Conservation (phyloP, 2,888 invertebrate species). For the Spilarctia lutea region DNA sequence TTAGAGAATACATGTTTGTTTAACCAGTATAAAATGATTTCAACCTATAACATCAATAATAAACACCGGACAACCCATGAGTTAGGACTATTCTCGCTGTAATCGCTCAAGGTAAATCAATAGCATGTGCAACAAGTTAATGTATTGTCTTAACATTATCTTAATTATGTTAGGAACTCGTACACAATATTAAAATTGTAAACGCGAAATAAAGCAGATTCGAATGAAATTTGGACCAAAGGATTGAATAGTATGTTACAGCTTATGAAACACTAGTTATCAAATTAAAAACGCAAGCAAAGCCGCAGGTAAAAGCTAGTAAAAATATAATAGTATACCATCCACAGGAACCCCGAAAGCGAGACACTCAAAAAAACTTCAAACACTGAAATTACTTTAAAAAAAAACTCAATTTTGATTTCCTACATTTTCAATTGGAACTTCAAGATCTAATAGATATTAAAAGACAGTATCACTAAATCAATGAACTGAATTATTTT, state of each 20-base stretch:
- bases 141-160: background rate
- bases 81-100: background rate
- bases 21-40: background rate
- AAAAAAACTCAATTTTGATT: background rate
- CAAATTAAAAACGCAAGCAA: background rate
- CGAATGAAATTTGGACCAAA: background rate
- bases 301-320: background rate
- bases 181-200: background rate
- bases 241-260: no score
- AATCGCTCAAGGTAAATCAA: background rate
- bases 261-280: background rate
- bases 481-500: background rate
- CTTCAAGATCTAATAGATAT: background rate
- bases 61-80: background rate
- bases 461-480: background rate
- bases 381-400: background rate
- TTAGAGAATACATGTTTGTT: background rate
- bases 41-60: background rate
- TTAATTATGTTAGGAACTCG: background rate
- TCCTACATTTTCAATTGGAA: background rate
- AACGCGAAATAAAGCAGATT: background rate
- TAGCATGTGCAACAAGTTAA: background rate
- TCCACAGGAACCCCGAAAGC: background rate
- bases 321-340: background rate
- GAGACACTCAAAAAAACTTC: background rate